phyloP scores from a whole-genome alignment of 92 coral and sea anemone genomes.

The Bergia puertoricense region DNA sequence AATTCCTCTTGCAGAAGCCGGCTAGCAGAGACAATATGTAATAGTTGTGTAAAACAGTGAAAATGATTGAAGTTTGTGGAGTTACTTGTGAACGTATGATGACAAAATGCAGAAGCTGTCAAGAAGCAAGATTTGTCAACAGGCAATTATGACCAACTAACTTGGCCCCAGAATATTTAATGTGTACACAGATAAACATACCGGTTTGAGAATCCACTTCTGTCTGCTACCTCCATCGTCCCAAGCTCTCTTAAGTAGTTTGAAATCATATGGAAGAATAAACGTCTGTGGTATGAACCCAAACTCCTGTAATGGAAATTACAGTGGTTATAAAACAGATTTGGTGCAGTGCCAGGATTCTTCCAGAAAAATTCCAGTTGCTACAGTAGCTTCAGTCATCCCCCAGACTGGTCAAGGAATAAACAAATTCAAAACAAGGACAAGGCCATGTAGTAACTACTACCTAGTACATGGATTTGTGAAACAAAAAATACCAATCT shows the following conservation, averaged over 20 bases:
- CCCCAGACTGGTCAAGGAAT: too few species aligned
- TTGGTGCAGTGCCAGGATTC: neutral
- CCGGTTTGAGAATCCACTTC: slow-evolving; percentile 99
- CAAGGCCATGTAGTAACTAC: too few species aligned
- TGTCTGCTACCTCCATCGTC: slow-evolving; percentile 94
- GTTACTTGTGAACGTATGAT: neutral
- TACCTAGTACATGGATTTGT: neutral
- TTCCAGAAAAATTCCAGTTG: too few species aligned
- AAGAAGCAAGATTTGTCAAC: too few species aligned
- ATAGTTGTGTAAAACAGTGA: neutral
- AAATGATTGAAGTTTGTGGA: neutral
- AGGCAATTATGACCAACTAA: neutral
- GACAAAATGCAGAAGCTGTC: neutral
- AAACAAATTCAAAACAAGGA: too few species aligned
- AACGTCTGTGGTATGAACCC: slow-evolving; percentile 97
- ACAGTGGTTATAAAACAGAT: neutral
- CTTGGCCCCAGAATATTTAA: neutral
- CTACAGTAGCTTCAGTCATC: too few species aligned
- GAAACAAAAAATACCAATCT: neutral
- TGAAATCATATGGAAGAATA: slow-evolving; percentile 92
- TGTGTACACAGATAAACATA: slow-evolving; percentile 36
- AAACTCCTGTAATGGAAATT: slow-evolving; percentile 69
- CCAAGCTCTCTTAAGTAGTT: slow-evolving; percentile 94
- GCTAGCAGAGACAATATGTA: slow-evolving; percentile 54
- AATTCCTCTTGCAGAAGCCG: slow-evolving; percentile 98